These are phyloP conservation scores for Okamejei kenojei DNA, from an alignment of 2,797 vertebrate species.

Conservation along the genomic window DNA sequence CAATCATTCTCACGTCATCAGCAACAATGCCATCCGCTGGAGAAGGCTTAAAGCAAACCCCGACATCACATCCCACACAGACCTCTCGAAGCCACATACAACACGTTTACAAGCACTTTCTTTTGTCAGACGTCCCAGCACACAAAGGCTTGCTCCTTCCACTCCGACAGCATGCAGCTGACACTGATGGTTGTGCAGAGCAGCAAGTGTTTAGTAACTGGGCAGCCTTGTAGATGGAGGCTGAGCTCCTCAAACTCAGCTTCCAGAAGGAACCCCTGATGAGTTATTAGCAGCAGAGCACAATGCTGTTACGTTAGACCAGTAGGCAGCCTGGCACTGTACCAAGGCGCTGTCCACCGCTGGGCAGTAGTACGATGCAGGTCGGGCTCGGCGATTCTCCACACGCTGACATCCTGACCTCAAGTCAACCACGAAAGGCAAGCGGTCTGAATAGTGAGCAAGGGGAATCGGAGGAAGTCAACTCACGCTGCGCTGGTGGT, in stretches of 20 bases:
- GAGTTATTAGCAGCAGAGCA: background rate
- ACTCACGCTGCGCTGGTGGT: background rate
- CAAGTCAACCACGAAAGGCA: constrained; percentile 1
- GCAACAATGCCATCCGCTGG: background rate
- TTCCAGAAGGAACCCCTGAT: background rate
- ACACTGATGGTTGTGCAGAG: background rate
- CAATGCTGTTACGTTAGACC: background rate
- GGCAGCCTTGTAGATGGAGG: background rate
- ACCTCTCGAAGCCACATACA: background rate
- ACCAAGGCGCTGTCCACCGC: background rate
- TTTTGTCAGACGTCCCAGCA: background rate
- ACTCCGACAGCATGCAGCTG: background rate
- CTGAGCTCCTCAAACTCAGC: background rate
- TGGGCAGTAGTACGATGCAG: background rate
- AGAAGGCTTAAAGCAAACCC: background rate
- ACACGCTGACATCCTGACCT: background rate
- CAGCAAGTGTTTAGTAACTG: constrained; percentile 1
- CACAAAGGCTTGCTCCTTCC: background rate
- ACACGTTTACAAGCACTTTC: background rate
- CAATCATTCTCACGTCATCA: background rate
- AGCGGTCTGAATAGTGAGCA: background rate
- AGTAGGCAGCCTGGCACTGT: background rate
- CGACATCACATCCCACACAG: background rate
- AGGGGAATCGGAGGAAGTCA: constrained; percentile 23
- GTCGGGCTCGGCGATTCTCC: background rate